Percentiles rank a stretch among this genome's conserved stretches.
phyloP scores from a whole-genome alignment of 2,888 invertebrate species.

The Nemoura dubitans region DNA sequence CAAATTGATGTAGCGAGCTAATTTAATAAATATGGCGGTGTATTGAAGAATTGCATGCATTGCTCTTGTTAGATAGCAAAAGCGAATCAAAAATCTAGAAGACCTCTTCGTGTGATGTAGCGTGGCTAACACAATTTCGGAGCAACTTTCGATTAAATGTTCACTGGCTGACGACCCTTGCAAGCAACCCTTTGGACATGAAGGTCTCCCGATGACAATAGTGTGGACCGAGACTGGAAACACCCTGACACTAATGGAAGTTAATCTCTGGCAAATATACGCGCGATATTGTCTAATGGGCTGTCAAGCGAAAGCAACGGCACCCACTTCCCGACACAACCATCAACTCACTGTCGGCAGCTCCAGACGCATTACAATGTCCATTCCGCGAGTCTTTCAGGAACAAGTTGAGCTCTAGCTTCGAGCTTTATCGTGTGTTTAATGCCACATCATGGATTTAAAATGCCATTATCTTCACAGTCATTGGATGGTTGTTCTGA shows the following conservation, averaged over 20 bases:
- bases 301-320: background rate
- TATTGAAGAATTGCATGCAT: too few relatives aligned
- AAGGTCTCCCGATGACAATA: too few relatives aligned
- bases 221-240: too few relatives aligned
- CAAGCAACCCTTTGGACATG: too few relatives aligned
- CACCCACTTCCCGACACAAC: background rate
- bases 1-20: background rate
- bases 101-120: too few relatives aligned
- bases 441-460: background rate
- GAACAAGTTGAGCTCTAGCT: background rate
- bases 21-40: too few relatives aligned
- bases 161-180: too few relatives aligned
- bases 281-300: background rate
- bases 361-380: background rate
- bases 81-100: too few relatives aligned
- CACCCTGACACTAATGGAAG: background rate
- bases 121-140: too few relatives aligned
- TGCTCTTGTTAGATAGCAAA: too few relatives aligned
- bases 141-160: too few relatives aligned
- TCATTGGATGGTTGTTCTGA: background rate
- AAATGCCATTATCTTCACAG: background rate
- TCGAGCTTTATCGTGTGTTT: background rate
- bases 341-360: background rate
- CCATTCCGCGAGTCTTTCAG: background rate
- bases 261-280: background rate